These are phyloP conservation scores for Mus caroli DNA, from an alignment of 2,797 vertebrate genomes.

Conservation along the genomic window DNA sequence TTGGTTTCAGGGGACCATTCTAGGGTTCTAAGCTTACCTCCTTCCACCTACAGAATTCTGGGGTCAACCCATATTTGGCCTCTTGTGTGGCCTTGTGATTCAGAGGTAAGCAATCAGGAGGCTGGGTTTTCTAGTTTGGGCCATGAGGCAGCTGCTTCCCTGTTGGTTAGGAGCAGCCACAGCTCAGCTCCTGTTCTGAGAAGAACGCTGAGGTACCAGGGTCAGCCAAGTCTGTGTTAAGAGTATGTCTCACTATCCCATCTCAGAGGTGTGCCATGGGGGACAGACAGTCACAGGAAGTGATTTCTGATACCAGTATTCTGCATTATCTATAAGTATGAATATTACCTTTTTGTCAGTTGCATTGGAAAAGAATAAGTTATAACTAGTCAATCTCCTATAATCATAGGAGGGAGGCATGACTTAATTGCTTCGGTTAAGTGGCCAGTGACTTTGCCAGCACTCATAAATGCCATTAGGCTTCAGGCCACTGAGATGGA, in stretches of 20 bases:
- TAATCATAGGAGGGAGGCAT: conserved; percentile 84
- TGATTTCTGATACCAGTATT: conserved; percentile 81
- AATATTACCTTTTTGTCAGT: conserved; percentile 85
- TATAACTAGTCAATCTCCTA: conserved; percentile 86
- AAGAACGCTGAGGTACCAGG: accelerated
- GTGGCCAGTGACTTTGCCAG: conserved; percentile 86
- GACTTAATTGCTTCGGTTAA: conserved; percentile 89
- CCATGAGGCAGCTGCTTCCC: background rate
- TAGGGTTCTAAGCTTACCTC: accelerated
- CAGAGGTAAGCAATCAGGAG: background rate
- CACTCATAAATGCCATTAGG: conserved; percentile 86
- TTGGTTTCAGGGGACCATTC: background rate
- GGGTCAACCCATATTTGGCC: accelerated
- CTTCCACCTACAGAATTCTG: accelerated
- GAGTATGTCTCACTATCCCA: conserved; percentile 20
- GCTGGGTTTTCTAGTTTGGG: too few species aligned
- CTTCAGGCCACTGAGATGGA: conserved; percentile 84
- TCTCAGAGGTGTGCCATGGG: conserved; percentile 70
- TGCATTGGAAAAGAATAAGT: conserved; percentile 87
- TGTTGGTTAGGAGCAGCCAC: too few species aligned
- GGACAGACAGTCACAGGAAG: conserved; percentile 76
- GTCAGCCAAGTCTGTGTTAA: background rate
- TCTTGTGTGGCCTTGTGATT: accelerated
- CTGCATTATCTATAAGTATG: conserved; percentile 78
- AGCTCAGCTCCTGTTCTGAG: background rate